A percentile compares a stretch with the other conserved stretches of the same genome.
Evolutionary conservation across 2,797 vertebrate genomes (phyloP).

Genomic region (Adelosebastes latens): DNA sequence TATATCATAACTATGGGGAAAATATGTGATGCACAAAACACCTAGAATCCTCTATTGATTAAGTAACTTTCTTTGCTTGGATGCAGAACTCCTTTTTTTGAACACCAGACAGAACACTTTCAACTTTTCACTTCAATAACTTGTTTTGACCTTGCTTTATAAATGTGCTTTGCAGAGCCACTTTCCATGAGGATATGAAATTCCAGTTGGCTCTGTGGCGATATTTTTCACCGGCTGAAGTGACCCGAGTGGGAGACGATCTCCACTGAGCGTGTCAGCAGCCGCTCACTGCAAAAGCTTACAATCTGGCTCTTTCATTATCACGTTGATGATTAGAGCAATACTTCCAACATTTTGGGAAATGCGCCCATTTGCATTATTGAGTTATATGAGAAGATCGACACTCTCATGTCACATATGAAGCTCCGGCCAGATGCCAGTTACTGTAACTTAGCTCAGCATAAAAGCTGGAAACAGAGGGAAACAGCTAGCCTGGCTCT

Average conservation of each 20-base stretch:
- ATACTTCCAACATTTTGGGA: neutral
- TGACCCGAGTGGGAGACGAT: slow-evolving; percentile 37
- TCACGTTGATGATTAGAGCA: neutral
- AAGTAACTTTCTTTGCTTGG: neutral
- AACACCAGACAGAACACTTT: slow-evolving; percentile 7
- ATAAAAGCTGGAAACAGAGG: neutral
- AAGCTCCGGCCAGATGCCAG: neutral
- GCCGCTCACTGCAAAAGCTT: neutral
- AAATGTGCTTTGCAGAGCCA: slow-evolving; percentile 40
- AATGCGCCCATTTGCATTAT: neutral
- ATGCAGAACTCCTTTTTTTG: neutral
- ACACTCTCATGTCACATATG: neutral
- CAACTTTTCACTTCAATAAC: slow-evolving; percentile 23
- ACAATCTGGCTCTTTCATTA: neutral
- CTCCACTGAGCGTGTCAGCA: slow-evolving; percentile 4
- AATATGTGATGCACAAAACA: neutral
- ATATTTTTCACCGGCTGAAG: slow-evolving; percentile 69
- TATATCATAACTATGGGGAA: neutral
- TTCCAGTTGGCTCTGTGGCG: slow-evolving; percentile 74
- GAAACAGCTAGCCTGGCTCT: neutral
- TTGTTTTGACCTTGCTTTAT: slow-evolving; percentile 44
- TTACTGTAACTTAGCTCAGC: neutral
- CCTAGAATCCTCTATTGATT: neutral
- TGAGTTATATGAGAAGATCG: neutral
- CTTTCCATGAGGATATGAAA: slow-evolving; percentile 75